Percentiles rank a stretch among this genome's conserved stretches.
Evolutionary conservation across 2,797 vertebrate genomes (phyloP).

Genomic region (Pitangus sulphuratus): DNA sequence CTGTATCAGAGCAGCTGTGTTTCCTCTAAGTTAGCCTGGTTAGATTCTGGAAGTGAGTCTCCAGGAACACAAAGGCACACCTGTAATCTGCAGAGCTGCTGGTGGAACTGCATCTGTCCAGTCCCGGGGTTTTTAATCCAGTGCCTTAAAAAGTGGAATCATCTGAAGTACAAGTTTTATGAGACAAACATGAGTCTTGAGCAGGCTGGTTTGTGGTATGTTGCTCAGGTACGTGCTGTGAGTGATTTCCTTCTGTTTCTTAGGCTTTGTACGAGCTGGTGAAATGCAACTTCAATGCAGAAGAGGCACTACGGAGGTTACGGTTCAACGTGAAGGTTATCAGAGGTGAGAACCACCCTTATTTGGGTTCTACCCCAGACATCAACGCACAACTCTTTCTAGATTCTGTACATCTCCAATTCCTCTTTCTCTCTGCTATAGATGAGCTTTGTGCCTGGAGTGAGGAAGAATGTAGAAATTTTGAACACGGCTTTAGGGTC

Average conservation of each 20-base stretch:
- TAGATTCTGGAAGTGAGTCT: not conserved
- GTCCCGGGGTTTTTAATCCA: not conserved
- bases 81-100: not conserved
- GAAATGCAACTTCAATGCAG: constrained; percentile 92
- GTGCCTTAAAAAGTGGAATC: not conserved
- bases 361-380: not conserved
- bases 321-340: constrained; percentile 94
- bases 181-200: not conserved
- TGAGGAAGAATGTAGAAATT: constrained; percentile 91
- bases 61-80: not conserved
- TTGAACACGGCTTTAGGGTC: constrained; percentile 93
- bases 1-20: not conserved
- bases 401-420: not conserved
- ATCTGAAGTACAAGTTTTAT: not conserved
- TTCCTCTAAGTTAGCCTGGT: not conserved
- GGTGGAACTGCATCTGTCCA: not conserved
- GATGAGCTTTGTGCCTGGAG: constrained; percentile 94
- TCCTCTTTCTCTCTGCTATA: constrained; percentile 26
- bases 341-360: constrained; percentile 80
- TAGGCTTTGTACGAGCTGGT: constrained; percentile 94
- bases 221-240: not conserved
- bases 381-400: no score
- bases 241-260: not conserved
- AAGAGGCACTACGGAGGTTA: constrained; percentile 90
- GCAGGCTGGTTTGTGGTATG: not conserved